phyloP scores from a whole-genome alignment of 2,888 invertebrate genomes.

The Melinaea marsaeus region DNA sequence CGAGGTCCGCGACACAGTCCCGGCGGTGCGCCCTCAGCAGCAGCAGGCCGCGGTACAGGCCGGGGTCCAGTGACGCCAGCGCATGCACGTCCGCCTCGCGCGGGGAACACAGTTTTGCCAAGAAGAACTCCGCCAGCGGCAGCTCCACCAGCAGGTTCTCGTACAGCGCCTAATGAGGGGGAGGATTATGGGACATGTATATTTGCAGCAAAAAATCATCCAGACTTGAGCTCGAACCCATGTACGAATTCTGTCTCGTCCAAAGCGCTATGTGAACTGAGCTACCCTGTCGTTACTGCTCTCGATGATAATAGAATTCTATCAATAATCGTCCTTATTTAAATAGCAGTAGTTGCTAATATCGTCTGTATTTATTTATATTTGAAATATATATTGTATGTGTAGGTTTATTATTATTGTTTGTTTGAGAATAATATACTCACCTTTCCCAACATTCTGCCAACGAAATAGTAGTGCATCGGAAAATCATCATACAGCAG shows the following conservation, averaged over 20 bases:
- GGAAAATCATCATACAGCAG: conserved; percentile 90
- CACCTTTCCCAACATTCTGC: conserved; percentile 94
- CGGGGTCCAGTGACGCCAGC: conserved; percentile 94
- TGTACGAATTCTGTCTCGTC: no score
- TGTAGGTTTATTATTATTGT: no score
- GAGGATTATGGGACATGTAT: no score
- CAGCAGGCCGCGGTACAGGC: conserved; percentile 92
- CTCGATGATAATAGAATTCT: no score
- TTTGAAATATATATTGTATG: no score
- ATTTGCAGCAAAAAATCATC: no score
- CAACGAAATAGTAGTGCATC: conserved; percentile 96
- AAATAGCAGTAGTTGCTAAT: no score
- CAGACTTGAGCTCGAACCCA: no score
- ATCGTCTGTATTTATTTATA: no score
- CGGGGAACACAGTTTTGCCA: conserved; percentile 82
- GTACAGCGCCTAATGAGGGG: conserved; percentile 85
- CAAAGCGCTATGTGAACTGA: no score
- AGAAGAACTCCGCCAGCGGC: conserved; percentile 96
- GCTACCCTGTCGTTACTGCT: no score
- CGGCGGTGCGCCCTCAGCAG: conserved; percentile 89
- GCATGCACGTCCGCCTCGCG: conserved; percentile 94
- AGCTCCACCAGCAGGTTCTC: conserved; percentile 96
- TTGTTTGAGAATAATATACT: conserved; percentile 11
- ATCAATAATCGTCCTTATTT: no score
- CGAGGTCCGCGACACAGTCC: conserved; percentile 91